Percentiles rank a stretch among this genome's conserved stretches.
These are phyloP conservation scores for Trissolcus basalis DNA, from an alignment of 1,140 invertebrate species.

Conservation along the genomic window DNA sequence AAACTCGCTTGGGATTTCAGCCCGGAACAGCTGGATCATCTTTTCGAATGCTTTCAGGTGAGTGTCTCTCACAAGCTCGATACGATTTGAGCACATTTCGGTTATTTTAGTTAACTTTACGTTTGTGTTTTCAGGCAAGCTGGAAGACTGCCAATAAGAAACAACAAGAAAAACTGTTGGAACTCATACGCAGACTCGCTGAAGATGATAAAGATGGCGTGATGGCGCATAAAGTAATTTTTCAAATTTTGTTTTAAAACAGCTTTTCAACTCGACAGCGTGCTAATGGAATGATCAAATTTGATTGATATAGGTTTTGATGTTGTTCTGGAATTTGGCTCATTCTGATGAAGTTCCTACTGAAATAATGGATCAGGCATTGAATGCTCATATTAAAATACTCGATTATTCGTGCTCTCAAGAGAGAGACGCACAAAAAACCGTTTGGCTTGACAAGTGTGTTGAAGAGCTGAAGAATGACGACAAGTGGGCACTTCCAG, in stretches of 20 bases:
- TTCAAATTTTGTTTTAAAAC: constrained; percentile 7
- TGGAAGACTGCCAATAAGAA: constrained; percentile 98
- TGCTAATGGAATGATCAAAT: background rate
- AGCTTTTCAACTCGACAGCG: too few relatives aligned
- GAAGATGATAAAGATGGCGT: constrained; percentile 99
- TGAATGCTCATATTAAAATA: constrained; percentile 97
- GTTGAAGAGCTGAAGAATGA: constrained; percentile 94
- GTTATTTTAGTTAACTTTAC: constrained; percentile 27
- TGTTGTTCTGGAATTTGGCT: constrained; percentile 97
- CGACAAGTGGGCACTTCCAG: constrained; percentile 94
- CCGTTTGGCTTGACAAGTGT: constrained; percentile 95
- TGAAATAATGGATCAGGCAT: constrained; percentile 98
- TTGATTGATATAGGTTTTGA: constrained; percentile 83
- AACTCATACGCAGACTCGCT: constrained; percentile 94
- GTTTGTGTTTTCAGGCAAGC: constrained; percentile 81
- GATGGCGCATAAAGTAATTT: constrained; percentile 94
- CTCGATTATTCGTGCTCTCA: constrained; percentile 98
- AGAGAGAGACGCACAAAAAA: constrained; percentile 97
- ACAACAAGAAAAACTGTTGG: constrained; percentile 95
- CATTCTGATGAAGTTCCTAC: constrained; percentile 97
- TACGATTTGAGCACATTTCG: constrained; percentile 8
- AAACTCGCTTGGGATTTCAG: constrained; percentile 99
- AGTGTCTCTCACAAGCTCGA: background rate
- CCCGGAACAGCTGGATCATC: constrained; percentile 96
- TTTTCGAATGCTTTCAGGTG: constrained; percentile 98